phyloP scores from a whole-genome alignment of 1,140 invertebrate species.

The Tachypleus tridentatus region DNA sequence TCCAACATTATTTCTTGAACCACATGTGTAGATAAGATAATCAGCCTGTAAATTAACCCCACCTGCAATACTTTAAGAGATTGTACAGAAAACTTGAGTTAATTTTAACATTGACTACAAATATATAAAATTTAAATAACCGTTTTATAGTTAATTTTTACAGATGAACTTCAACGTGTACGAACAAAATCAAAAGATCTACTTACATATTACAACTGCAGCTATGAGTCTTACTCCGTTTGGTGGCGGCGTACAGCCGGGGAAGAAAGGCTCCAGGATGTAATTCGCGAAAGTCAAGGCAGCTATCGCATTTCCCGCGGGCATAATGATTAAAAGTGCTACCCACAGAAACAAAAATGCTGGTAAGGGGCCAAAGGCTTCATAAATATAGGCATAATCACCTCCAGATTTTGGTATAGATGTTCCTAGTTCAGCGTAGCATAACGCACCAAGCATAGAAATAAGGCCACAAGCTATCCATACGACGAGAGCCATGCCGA shows the following conservation, averaged over 20 bases:
- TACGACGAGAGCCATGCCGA: constrained; percentile 28
- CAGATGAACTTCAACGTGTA: too few relatives aligned
- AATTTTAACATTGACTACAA: too few relatives aligned
- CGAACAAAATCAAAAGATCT: too few relatives aligned
- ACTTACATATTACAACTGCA: constrained; percentile 28
- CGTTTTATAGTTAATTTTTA: too few relatives aligned
- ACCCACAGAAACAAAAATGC: constrained; percentile 56
- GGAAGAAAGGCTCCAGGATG: constrained; percentile 40
- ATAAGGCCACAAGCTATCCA: constrained; percentile 30
- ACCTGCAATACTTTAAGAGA: too few relatives aligned
- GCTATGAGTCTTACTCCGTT: constrained; percentile 28
- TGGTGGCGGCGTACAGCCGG: constrained; percentile 45
- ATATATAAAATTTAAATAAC: too few relatives aligned
- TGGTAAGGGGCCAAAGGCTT: constrained; percentile 12
- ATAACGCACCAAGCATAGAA: constrained; percentile 64
- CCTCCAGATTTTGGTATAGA: constrained; percentile 71
- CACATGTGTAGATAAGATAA: too few relatives aligned
- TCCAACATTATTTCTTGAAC: too few relatives aligned
- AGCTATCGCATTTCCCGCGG: constrained; percentile 77
- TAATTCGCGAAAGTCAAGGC: constrained; percentile 35
- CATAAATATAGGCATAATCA: constrained; percentile 84
- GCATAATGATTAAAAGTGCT: constrained; percentile 49
- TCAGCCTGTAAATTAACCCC: too few relatives aligned
- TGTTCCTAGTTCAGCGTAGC: constrained; percentile 92
- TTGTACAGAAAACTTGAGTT: too few relatives aligned